Base-by-base conservation (phyloP, 1,140 invertebrate species). In the Mizuhopecten yessoensis region DNA sequence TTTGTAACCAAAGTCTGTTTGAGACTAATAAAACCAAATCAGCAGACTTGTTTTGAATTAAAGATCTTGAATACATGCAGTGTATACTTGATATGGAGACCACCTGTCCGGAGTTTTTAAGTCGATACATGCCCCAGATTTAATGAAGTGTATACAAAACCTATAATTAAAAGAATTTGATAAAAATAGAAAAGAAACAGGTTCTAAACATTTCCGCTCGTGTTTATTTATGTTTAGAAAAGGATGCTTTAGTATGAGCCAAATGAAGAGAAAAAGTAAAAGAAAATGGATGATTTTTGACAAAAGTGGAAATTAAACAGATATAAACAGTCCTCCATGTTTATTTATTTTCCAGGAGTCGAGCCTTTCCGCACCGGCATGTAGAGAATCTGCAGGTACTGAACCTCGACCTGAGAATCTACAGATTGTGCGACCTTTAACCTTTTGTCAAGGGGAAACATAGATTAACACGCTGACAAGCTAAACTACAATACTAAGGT, bases 161-260 rank as follows among this genome's bases (percentile, higher is more conserved):
- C n/a, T 75, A n/a, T 7, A 75, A 29, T 75, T 75, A 75, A 75
- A 75, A 75, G 57, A 75, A 75, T 7, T 75, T 75, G 57, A 75
- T 29, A 75, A 75, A 75, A 75, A 75, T 75, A 75, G 57, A 75
- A 75, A 75, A 75, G 57, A 75, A 75, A 7, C 57, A 75, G 57
- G n/a, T 75, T 75, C 1, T 75, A 75, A 75, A 75, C 57, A 75
- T n/a, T 75, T 75, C 57, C 57, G 57, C 11, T 75, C 23, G 23
- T 75, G 57, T 75, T 75, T 75, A 75, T 29, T 75, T 75, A 75
- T 75, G n/a, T 75, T 75, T 75, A n/a, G 57, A 29, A 75, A 75
- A 75, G 11, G 57, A 75, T 29, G 57, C n/a, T 75, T 75, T 75
- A 75, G 23, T 29, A 75, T 75, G 57, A 75, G 57, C 57, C 57